Conservation (phyloP, 2,888 invertebrate species). For the Dorcus parallelipipedus region DNA sequence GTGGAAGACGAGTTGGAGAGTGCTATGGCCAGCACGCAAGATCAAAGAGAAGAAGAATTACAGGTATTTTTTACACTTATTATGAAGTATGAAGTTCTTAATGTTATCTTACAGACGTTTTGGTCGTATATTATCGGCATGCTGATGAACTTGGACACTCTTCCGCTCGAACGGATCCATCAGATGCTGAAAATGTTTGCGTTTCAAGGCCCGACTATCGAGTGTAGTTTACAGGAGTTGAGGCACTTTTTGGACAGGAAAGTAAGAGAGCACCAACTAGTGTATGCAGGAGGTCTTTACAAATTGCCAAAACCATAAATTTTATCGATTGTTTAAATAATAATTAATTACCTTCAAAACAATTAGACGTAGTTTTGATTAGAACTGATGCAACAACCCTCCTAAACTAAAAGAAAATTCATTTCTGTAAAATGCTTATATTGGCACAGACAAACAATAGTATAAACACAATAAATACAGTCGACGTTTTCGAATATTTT, state of each 20-base stretch:
- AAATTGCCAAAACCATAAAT: constrained; percentile 70
- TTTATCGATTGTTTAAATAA: not conserved
- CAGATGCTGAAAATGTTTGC: constrained; percentile 97
- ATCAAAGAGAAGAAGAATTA: constrained; percentile 89
- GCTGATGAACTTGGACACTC: constrained; percentile 89
- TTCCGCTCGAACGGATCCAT: constrained; percentile 89
- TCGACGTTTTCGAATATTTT: too few species aligned
- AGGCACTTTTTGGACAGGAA: constrained; percentile 88
- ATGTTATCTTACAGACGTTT: constrained; percentile 59
- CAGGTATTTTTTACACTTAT: constrained; percentile 56
- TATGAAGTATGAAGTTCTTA: constrained; percentile 1
- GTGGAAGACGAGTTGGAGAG: constrained; percentile 92
- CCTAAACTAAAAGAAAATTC: too few species aligned
- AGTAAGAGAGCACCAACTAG: constrained; percentile 84
- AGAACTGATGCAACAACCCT: too few species aligned
- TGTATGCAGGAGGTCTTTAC: constrained; percentile 84
- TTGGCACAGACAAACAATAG: too few species aligned
- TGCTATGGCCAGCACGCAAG: constrained; percentile 91
- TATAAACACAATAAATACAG: too few species aligned
- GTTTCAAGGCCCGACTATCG: constrained; percentile 83
- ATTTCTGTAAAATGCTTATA: too few species aligned
- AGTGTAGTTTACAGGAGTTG: constrained; percentile 84
- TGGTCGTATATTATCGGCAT: constrained; percentile 98
- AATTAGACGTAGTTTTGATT: too few species aligned
- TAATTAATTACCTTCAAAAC: too few species aligned